phyloP scores from a whole-genome alignment of 2,113 vertebrate genomes.

The Pseudorectes ferrugineus region DNA sequence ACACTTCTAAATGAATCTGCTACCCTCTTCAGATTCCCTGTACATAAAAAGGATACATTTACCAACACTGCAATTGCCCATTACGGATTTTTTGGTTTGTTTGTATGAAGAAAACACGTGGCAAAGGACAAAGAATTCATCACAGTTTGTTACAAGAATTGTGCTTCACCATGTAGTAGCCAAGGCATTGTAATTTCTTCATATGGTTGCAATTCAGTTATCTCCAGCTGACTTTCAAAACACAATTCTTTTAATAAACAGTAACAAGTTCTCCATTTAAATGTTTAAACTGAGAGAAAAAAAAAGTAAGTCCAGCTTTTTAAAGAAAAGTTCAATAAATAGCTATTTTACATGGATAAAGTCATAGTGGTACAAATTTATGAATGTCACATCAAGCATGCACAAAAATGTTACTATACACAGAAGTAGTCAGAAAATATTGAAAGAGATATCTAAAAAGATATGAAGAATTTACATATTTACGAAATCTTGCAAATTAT shows the following conservation, averaged over 20 bases:
- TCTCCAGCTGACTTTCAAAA: slow-evolving; percentile 45
- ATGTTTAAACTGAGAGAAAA: slow-evolving; percentile 67
- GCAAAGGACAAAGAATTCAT: slow-evolving; percentile 72
- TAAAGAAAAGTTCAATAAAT: slow-evolving; percentile 81
- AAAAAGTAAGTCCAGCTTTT: slow-evolving; percentile 70
- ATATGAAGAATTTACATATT: slow-evolving; percentile 88
- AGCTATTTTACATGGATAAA: slow-evolving; percentile 87
- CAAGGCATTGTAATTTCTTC: slow-evolving; percentile 61
- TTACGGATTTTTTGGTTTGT: slow-evolving; percentile 76
- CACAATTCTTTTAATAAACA: slow-evolving; percentile 80
- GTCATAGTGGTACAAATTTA: slow-evolving; percentile 85
- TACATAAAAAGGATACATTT: slow-evolving; percentile 55
- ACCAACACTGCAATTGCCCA: slow-evolving; percentile 67
- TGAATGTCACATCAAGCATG: slow-evolving; percentile 83
- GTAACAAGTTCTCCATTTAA: slow-evolving; percentile 75
- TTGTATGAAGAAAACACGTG: slow-evolving; percentile 48
- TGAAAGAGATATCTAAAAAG: slow-evolving; percentile 79
- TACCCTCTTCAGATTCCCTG: slow-evolving; percentile 62
- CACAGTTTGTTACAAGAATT: slow-evolving; percentile 82
- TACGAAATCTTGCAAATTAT: slow-evolving; percentile 93
- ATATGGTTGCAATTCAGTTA: slow-evolving; percentile 14
- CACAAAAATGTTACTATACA: slow-evolving; percentile 85
- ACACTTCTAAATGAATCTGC: slow-evolving; percentile 68
- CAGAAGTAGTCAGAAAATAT: slow-evolving; percentile 80
- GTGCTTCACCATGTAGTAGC: slow-evolving; percentile 62